A percentile compares a stretch with the other conserved stretches of the same genome.
These are phyloP conservation scores for Iselma pallidipennis DNA, from an alignment of 2,888 invertebrate genomes.

Conservation along the genomic window DNA sequence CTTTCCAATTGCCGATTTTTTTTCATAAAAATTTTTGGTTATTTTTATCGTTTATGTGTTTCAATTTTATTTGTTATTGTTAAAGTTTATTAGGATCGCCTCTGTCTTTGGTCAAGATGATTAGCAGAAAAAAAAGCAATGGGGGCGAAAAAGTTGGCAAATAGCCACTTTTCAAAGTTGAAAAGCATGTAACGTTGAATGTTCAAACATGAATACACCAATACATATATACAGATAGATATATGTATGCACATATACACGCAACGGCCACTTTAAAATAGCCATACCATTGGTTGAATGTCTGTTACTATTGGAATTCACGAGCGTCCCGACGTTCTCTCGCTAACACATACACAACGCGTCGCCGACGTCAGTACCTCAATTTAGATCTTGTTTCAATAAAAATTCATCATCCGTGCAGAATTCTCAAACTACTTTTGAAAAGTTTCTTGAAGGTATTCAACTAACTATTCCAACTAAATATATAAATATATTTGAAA, in stretches of 20 bases:
- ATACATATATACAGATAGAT: constrained; percentile 11
- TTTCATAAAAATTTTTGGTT: not conserved
- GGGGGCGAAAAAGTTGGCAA: constrained; percentile 31
- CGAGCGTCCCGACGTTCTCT: constrained; percentile 22
- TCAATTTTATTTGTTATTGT: too few species aligned
- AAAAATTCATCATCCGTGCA: not conserved
- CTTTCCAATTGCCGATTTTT: too few species aligned
- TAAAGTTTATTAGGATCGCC: too few species aligned
- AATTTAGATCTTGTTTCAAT: not conserved
- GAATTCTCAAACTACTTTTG: not conserved
- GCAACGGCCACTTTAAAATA: constrained; percentile 22
- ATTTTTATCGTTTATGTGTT: not conserved
- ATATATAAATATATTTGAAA: too few species aligned
- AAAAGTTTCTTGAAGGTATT: not conserved
- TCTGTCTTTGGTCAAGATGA: not conserved
- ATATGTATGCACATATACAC: not conserved
- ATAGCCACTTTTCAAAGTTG: constrained; percentile 36
- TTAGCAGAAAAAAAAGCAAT: not conserved
- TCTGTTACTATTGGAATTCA: constrained; percentile 16
- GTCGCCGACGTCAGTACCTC: not conserved
- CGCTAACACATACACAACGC: not conserved
- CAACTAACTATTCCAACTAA: too few species aligned
- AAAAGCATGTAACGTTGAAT: constrained; percentile 24
- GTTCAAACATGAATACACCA: not conserved
- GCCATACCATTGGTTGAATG: constrained; percentile 16